phyloP scores from a whole-genome alignment of 2,113 vertebrate genomes.

The Pachycephala philippinensis region DNA sequence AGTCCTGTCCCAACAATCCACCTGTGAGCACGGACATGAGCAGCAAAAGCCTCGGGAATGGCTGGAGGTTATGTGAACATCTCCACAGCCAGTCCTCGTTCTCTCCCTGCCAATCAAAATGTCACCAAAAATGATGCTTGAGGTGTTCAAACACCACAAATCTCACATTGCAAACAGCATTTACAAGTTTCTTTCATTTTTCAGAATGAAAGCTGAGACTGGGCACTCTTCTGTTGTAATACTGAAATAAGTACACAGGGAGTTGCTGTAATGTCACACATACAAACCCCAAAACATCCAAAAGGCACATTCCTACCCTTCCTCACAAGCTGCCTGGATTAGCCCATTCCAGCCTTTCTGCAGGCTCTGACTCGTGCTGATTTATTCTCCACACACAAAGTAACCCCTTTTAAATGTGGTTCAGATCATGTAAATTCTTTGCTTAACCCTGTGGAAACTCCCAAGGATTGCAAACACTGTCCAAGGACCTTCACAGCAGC shows the following conservation, averaged over 20 bases:
- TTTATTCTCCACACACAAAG: not conserved
- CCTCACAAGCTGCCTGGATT: not conserved
- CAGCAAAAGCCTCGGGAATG: not conserved
- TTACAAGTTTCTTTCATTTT: not conserved
- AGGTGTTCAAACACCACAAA: not conserved
- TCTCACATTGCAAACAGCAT: rapidly evolving
- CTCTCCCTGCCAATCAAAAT: not conserved
- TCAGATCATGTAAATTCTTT: not conserved
- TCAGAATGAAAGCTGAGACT: not conserved
- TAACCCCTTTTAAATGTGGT: not conserved
- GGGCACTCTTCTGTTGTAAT: not conserved
- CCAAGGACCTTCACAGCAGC: not conserved
- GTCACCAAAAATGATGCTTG: not conserved
- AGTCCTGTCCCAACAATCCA: not conserved
- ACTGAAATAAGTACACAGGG: not conserved
- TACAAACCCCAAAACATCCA: not conserved
- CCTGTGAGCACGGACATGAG: not conserved
- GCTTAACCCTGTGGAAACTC: not conserved
- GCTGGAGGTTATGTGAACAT: rapidly evolving
- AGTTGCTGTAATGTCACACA: not conserved
- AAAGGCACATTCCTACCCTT: not conserved
- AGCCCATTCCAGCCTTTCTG: not conserved
- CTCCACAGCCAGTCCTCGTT: not conserved
- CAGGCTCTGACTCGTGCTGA: not conserved
- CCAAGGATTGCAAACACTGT: not conserved